A percentile compares a stretch with the other conserved stretches of the same genome.
Conservation (phyloP, 1,140 invertebrate species). For the Sweltsa coloradensis region DNA sequence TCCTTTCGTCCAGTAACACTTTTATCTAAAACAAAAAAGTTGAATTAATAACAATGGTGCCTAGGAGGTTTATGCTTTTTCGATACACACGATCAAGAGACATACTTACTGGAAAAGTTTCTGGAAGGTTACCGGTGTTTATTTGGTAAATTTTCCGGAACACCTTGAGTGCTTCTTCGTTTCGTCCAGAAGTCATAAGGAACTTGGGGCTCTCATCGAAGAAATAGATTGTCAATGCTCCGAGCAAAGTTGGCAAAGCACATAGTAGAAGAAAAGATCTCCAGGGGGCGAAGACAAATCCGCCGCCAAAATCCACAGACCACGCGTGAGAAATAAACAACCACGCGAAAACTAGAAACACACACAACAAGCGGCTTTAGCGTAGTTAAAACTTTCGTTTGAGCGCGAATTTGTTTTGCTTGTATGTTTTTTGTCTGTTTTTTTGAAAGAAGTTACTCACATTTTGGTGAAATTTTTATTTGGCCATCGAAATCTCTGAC, state of each 20-base stretch:
- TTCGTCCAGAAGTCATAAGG: conserved; percentile 38
- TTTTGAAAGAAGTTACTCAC: too few relatives aligned
- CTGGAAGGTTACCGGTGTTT: conserved; percentile 34
- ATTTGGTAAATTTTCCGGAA: conserved; percentile 38
- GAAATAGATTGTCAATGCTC: conserved; percentile 38
- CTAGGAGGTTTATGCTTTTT: background rate
- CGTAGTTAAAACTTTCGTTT: too few relatives aligned
- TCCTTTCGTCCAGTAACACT: background rate
- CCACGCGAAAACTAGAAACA: too few relatives aligned
- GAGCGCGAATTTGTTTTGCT: too few relatives aligned
- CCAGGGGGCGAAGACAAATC: conserved; percentile 46
- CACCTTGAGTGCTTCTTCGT: conserved; percentile 38
- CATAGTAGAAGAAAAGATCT: conserved; percentile 49
- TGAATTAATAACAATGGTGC: background rate
- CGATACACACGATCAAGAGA: background rate
- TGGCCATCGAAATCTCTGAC: too few relatives aligned
- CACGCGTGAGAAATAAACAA: too few relatives aligned
- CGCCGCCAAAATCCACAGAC: conserved; percentile 25
- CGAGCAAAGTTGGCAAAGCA: conserved; percentile 44
- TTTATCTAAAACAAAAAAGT: background rate
- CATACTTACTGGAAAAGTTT: conserved; percentile 26
- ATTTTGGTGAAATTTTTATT: too few relatives aligned
- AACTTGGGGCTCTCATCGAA: conserved; percentile 64
- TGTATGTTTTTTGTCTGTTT: too few relatives aligned
- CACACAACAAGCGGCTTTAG: too few relatives aligned